Evolutionary conservation across 2,888 invertebrate genomes (phyloP), one percentile per base, ranked within the genome.

Genomic region (Cheilosia vulpina): DNA sequence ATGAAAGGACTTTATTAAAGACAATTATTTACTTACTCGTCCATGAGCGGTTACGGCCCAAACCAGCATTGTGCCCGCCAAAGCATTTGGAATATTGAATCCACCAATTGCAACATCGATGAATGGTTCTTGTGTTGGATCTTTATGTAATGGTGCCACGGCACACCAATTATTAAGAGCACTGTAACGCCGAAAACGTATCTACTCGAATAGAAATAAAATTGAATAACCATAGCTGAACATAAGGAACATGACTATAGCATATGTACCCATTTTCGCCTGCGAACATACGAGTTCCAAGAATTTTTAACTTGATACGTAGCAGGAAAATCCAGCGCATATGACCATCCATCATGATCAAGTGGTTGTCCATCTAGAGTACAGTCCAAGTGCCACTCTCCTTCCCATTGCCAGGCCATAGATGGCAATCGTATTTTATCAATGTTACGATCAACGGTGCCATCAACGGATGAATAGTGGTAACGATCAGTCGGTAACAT

Each of bases 391-490:
- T 96, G 95, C 98, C 98, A 98, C 88, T 97, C 97, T 3, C 97
- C 97, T 93, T 98, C 98, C 98, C 98, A 98, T 89, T 97, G 96
- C 98, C 98, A 98, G 17, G 97, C 97, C 95, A 97, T 96, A 0
- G 98, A 98, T 6, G 98, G 98, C 58, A 98, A 92, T 85, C 96
- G 93, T 81, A 98, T 97, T 91, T 95, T 95, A 89, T 96, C 96
- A 87, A 96, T 95, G 41, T 95, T 94, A 78, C 97, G 94, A 89
- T 97, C 96, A 43, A 94, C 93, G 9, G 94, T 94, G 6, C 98
- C 98, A 93, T 97, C 97, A 89, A 94, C 94, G 88, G 95, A 96
- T 15, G 98, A 98, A 93, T 96, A 98, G 89, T 95, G 95, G 89
- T 95, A 96, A 87, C 98, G 94, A 91, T 98, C 98, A 19, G 98